Conservation (phyloP, 2,113 vertebrate species). For the Sorex araneus region DNA sequence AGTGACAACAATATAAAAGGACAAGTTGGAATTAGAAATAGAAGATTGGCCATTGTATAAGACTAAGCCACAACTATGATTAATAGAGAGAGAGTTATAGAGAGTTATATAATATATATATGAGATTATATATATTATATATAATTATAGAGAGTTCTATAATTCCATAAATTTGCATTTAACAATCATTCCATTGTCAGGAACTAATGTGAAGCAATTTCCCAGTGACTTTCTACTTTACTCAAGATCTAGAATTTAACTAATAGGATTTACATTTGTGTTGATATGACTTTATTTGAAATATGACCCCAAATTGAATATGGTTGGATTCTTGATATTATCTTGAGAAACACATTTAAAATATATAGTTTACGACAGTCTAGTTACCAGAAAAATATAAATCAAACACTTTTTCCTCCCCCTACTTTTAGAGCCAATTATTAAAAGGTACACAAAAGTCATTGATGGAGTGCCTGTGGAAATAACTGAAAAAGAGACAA, state of each 20-base stretch:
- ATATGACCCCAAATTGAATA: not conserved
- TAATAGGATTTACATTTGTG: not conserved
- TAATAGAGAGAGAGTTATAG: no score
- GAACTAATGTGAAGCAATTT: not conserved
- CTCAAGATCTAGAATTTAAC: not conserved
- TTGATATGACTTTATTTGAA: not conserved
- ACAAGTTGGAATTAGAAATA: not conserved
- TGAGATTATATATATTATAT: no score
- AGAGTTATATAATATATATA: no score
- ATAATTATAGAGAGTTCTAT: not conserved
- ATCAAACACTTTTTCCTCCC: not conserved
- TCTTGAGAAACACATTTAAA: constrained; percentile 38
- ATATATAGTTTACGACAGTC: not conserved
- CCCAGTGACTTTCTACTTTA: not conserved
- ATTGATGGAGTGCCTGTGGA: constrained; percentile 90
- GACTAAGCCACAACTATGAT: not conserved
- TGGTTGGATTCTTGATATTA: not conserved
- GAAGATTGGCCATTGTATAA: not conserved
- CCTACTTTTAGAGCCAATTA: constrained; percentile 87
- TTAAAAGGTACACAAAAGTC: constrained; percentile 91
- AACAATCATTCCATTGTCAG: not conserved
- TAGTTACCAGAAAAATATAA: not conserved
- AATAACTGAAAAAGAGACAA: constrained; percentile 90
- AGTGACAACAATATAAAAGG: not conserved
- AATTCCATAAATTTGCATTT: not conserved